Evolutionary conservation across 2,113 vertebrate species (phyloP), one percentile per base, ranked within the genome.

Genomic region (Megaceryle maxima): DNA sequence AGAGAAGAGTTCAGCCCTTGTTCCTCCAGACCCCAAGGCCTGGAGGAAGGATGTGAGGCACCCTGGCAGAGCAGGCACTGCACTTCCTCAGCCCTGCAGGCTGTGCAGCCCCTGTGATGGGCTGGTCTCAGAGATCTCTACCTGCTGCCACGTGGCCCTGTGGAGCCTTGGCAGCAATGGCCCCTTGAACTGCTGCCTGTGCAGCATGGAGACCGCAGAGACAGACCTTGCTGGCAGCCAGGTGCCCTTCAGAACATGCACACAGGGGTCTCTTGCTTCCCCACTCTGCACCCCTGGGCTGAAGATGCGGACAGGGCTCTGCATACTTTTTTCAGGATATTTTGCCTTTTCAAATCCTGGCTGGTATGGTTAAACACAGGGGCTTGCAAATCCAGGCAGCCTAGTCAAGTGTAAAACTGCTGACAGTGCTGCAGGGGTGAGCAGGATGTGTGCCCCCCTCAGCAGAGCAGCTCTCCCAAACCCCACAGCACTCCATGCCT

Each of bases 111-210:
- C 16, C 68, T 7, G 35, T 8, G 87, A 6, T 87, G n/a, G 73
- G 44, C 60, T 4, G 11, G 31, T 19, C 55, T 37, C 24, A 0
- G 44, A 26, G 74, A 66, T 67, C 44, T 53, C 56, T 43, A 74
- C 84, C 64, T 89, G 69, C 78, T 94, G 96, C 96, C 95, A 93
- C 91, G 88, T 96, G 94, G 90, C 88, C 64, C 53, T 44, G 51
- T 2, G 5, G 74, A 92, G 43, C 74, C 20, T 56, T 87, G 69
- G 95, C 81, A 93, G 93, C 70, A 3, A 5, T 7, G 21, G 39
- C 41, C 41, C 51, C 37, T n/a, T 22, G 22, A 73, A 89, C 89
- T 80, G 91, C 88, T 69, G 70, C 66, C 56, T 69, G 20, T 55
- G 70, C 22, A 5, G 57, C 48, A 2, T 3, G 24, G 44, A 64